Evolutionary conservation across 2,113 vertebrate genomes (phyloP), one percentile per base, ranked within the genome.

Genomic region (Triplophysa tibetana): DNA sequence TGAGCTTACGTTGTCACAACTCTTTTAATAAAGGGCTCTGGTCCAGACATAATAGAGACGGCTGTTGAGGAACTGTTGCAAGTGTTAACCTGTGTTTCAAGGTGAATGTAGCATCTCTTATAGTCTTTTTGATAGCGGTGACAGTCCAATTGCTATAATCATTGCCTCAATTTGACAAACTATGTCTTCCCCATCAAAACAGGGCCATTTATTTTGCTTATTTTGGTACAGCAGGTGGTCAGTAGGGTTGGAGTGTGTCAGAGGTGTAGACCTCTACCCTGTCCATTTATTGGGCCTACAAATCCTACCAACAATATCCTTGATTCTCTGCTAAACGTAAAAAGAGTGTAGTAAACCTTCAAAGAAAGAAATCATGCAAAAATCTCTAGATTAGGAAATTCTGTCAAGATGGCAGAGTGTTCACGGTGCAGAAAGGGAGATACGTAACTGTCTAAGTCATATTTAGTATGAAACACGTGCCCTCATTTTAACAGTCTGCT

Each of bases 401-500:
- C 48, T 73, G 74, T 58, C 14, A 72, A 61, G 80, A 82, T 58
- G 70, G 68, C 33, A 68, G 33, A 73, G 64, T 74, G 61, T 52
- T 74, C 63, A 50, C n/a, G 33, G 43, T 13, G 16, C 19, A 48
- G 54, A 68, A 81, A 75, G 54, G 43, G 6, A 81, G 58, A 68
- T 75, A 24, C 24, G 24, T 24, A 75, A 75, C 52, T 24, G 79
- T 75, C 79, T 75, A 60, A 61, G 79, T 81, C 52, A 38, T 81
- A 8, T 66, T 81, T 60, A 67, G 79, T 48, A 66, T 83, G 81
- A 75, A 69, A 63, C 63, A 62, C 62, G 5, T 70, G 52, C 45
- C 63, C 41, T 72, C 50, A 48, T 66, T 69, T 87, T 85, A 88
- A 87, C 84, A 81, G 78, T 84, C 74, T 80, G 81, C 66, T 85